Evolutionary conservation across 2,113 vertebrate genomes (phyloP), one percentile per base, ranked within the genome.

Genomic region (Chrysemys picta): DNA sequence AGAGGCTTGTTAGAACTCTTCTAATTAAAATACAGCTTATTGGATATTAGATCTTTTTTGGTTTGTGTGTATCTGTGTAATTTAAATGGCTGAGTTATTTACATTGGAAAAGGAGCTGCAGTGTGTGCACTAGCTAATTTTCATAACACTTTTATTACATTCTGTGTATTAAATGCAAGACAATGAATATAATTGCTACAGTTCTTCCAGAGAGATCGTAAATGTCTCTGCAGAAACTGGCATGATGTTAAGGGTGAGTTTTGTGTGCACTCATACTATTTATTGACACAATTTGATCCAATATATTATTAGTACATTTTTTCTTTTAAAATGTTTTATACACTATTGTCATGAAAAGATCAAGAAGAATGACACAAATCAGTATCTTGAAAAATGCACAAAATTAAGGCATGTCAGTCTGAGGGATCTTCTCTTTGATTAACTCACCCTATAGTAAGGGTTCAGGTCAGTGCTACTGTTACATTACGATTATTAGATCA

Each of bases 21-120:
- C 82, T 97, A 96, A 97, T 97, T 97, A 97, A 96, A 96, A 97
- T 65, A 80, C 42, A 82, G 84, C 72, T 95, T 86, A 52, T 85
- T 90, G 14, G 10, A 82, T 92, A 89, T 94, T 94, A 85, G 87
- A 84, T 91, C 80, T 96, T 72, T 91, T 92, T 53, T 50, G 91
- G 7, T 50, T 29, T 29, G 54, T 22, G 54, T 8, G 7, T 47
- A 25, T 29, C 52, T 22, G 1, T 82, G 50, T 91, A 95, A 95
- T 96, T 95, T 92, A 96, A 95, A 95, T n/a, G 45, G 82, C 82
- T 93, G 82, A 88, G 89, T 84, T 97, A 95, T 95, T 97, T 97
- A 96, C 86, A 93, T 89, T 85, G 92, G 78, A 89, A 91, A 93
- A 94, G 92, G 27, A 80, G 54, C 50, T 93, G 82, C 50, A 38